Base-by-base conservation (phyloP, 1,140 invertebrate species). In the Drosophila busckii region DNA sequence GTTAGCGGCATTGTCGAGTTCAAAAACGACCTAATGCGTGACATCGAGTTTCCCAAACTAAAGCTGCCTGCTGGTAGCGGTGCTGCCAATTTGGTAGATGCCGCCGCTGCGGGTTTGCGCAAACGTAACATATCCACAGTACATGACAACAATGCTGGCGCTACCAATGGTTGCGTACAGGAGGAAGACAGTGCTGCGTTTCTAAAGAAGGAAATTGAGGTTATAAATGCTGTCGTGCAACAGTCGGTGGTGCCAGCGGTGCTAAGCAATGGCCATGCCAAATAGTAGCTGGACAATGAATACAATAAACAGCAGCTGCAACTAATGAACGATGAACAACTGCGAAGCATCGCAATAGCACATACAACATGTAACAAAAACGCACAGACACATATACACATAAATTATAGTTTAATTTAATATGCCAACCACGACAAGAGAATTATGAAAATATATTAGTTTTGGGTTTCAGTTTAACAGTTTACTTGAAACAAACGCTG, bases 1-100 rank as follows among this genome's bases (percentile, higher is more conserved):
- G 86, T 87, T 5, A 82, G 67, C 31, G 86, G 86, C 54, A 87
- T 87, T 52, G 86, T 87, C 20, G 86, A 87, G 49, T 84, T 87
- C 40, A 87, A 87, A 29, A 86, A 87, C 35, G 86, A 87, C 61
- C 50, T 87, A 40, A 87, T 87, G 86, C 67, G 84, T 8, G 76
- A 86, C 37, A 71, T 80, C 22, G 73, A 86, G 34, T 70, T 85
- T 46, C 83, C 62, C 28, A 85, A 84, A 41, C 45, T 82, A 4
- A 78, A 78, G 31, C 29, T 71, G 25, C 66, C 67, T 38, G 31
- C 38, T 60, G 49, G 71, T 37, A 62, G 41, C 37, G 45, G 61
- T 13, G 53, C 55, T n/a, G 37, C 58, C 44, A 56, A 49, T 56
- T 19, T 52, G 29, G 44, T 62, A 16, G 59, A 55, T 8, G 55